These are phyloP conservation scores for Mantis religiosa DNA, from an alignment of 2,888 invertebrate species.

Conservation along the genomic window DNA sequence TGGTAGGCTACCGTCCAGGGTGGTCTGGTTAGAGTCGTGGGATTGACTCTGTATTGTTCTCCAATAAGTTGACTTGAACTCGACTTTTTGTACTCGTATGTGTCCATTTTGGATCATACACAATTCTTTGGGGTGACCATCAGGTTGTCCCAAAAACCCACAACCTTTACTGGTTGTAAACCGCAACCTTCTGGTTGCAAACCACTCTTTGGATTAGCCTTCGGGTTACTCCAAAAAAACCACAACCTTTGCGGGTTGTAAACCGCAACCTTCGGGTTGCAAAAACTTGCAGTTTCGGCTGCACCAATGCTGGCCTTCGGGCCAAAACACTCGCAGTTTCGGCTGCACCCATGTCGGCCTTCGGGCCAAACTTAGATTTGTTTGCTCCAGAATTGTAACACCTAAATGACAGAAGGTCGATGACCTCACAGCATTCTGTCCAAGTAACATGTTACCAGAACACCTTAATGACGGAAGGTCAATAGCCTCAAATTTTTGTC, in stretches of 20 bases:
- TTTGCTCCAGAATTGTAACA: neutral
- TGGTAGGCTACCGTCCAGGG: neutral
- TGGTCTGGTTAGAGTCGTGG: neutral
- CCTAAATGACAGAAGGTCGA: neutral
- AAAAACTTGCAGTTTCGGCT: too few relatives aligned
- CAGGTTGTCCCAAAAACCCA: neutral
- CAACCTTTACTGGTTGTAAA: neutral
- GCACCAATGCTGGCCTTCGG: neutral
- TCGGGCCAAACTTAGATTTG: neutral
- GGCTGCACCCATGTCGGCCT: neutral
- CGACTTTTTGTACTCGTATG: neutral
- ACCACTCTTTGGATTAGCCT: neutral
- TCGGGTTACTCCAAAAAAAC: neutral
- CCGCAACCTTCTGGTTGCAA: neutral
- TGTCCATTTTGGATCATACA: neutral
- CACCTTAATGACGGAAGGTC: neutral
- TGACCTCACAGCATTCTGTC: neutral
- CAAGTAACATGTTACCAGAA: neutral
- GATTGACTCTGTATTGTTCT: neutral
- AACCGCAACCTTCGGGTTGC: too few relatives aligned
- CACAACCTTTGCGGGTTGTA: too few relatives aligned
- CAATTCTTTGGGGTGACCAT: neutral
- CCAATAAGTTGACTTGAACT: neutral
- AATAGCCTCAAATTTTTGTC: too few relatives aligned
- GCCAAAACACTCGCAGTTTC: neutral